Conservation (phyloP, 1,140 invertebrate genomes). For the Mercenaria mercenaria region DNA sequence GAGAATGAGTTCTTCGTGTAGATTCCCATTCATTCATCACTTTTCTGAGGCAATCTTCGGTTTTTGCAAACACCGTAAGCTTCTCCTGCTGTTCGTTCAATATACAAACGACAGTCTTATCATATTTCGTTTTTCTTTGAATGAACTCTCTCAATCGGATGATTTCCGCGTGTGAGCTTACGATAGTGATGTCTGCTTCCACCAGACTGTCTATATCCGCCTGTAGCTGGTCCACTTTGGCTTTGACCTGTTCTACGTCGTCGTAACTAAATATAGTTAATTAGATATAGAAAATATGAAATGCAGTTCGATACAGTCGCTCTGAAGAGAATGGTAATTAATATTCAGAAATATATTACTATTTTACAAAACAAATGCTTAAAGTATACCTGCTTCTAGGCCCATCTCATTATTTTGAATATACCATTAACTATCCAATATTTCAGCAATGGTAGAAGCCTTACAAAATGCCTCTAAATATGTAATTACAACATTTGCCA, state of each 20-base stretch:
- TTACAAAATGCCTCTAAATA: no score
- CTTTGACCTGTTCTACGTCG: conserved; percentile 22
- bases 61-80: conserved; percentile 38
- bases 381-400: no score
- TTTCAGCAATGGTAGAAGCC: no score
- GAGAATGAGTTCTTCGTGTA: not conserved
- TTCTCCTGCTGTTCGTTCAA: not conserved
- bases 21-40: conserved; percentile 42
- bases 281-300: not conserved
- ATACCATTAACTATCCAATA: no score
- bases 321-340: no score
- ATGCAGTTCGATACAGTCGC: no score
- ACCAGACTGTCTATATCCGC: conserved; percentile 23
- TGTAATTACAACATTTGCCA: no score
- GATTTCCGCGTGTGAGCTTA: conserved; percentile 29
- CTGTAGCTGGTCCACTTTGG: conserved; percentile 30
- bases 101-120: conserved; percentile 46
- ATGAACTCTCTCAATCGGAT: conserved; percentile 42
- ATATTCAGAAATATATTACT: no score
- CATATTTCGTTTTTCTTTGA: conserved; percentile 37
- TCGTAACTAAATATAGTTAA: conserved; percentile 51
- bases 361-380: no score
- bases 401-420: no score
- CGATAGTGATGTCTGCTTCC: conserved; percentile 17
- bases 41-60: conserved; percentile 34